phyloP scores from a whole-genome alignment of 92 coral and sea anemone species.

The Paragorgia papillata region DNA sequence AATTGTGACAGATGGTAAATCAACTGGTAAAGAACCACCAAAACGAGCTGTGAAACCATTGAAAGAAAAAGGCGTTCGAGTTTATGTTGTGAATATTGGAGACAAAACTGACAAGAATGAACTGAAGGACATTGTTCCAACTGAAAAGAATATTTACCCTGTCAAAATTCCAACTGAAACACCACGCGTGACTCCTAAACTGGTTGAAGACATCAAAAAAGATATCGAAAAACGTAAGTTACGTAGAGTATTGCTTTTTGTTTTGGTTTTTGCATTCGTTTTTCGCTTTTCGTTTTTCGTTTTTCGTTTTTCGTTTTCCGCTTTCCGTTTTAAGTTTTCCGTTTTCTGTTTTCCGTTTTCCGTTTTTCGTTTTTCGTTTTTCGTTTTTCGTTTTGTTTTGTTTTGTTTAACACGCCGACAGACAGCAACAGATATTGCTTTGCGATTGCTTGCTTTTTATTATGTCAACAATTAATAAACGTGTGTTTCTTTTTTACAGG shows the following conservation, averaged over 20 bases:
- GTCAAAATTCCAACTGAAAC: slow-evolving; percentile 39
- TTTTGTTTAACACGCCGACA: too few species aligned
- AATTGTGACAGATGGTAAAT: slow-evolving; percentile 70
- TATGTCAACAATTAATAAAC: too few species aligned
- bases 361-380: too few species aligned
- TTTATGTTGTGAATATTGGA: slow-evolving; percentile 76
- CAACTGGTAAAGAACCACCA: slow-evolving; percentile 46
- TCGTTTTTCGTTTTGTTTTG: too few species aligned
- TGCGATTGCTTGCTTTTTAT: too few species aligned
- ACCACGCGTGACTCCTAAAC: slow-evolving; percentile 45
- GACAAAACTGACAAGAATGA: slow-evolving; percentile 53
- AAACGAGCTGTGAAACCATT: slow-evolving; percentile 58
- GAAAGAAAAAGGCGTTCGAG: slow-evolving; percentile 63
- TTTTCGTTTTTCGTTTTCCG: too few species aligned
- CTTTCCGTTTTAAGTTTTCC: too few species aligned
- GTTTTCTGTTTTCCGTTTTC: too few species aligned
- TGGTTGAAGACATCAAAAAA: slow-evolving; percentile 56
- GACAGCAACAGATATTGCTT: too few species aligned
- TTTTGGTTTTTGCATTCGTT: too few species aligned
- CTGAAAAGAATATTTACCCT: slow-evolving; percentile 46
- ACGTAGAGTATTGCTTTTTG: too few species aligned
- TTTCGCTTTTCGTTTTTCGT: too few species aligned
- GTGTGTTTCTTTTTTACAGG: slow-evolving; percentile 7
- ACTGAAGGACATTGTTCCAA: slow-evolving; percentile 51
- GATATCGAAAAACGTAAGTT: slow-evolving; percentile 70